These are phyloP conservation scores for Cherax quadricarinatus DNA, from an alignment of 1,140 invertebrate genomes.

Conservation along the genomic window DNA sequence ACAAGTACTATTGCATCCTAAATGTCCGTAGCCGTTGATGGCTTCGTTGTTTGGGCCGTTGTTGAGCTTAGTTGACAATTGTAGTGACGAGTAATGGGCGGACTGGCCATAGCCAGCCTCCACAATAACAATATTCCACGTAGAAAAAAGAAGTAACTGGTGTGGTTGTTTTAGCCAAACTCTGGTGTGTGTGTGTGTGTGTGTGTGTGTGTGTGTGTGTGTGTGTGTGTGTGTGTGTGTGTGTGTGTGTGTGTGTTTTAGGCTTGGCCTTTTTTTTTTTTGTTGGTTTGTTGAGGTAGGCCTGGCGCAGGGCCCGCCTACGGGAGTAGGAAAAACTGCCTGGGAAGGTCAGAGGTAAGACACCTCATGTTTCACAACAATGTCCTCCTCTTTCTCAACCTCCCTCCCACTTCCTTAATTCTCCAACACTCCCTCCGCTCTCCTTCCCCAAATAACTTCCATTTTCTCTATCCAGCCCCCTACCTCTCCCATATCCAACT, in stretches of 20 bases:
- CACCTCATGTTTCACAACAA: too few species aligned
- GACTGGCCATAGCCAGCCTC: neutral
- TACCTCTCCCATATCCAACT: too few species aligned
- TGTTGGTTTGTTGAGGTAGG: too few species aligned
- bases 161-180: neutral
- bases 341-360: too few species aligned
- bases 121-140: neutral
- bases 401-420: neutral
- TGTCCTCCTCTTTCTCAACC: too few species aligned
- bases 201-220: too few species aligned
- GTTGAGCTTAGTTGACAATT: neutral
- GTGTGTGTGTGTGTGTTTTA: too few species aligned
- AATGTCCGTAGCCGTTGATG: neutral
- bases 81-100: neutral
- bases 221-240: too few species aligned
- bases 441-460: neutral
- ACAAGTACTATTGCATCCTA: neutral
- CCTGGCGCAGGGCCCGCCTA: too few species aligned
- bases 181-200: too few species aligned
- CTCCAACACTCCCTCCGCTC: slow-evolving; percentile 15
- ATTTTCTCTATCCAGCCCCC: neutral
- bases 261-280: neutral
- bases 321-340: too few species aligned
- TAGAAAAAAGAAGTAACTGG: neutral
- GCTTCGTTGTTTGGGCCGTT: neutral